phyloP scores from a whole-genome alignment of 1,140 invertebrate genomes.

The Heterodera schachtii region DNA sequence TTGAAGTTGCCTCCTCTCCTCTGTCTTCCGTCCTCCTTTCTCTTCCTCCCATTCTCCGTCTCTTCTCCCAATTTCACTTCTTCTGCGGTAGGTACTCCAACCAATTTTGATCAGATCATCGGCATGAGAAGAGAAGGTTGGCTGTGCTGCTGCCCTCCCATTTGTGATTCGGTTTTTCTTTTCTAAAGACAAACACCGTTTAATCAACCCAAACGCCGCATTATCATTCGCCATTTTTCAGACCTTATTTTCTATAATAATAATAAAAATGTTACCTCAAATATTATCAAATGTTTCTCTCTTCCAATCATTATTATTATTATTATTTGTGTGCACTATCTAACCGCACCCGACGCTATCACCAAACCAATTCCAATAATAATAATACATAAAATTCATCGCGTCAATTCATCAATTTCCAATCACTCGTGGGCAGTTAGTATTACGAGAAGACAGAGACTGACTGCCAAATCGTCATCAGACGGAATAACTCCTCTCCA shows the following conservation, averaged over 20 bases:
- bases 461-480: neutral
- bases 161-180: too few species aligned
- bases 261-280: neutral
- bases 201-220: neutral
- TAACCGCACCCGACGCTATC: neutral
- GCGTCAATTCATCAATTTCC: neutral
- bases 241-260: neutral
- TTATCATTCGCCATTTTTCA: neutral
- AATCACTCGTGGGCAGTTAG: neutral
- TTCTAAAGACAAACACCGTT: neutral
- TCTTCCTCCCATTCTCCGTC: neutral
- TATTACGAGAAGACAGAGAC: neutral
- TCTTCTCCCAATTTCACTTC: neutral
- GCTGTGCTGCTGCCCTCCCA: too few species aligned
- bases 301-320: neutral
- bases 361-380: neutral
- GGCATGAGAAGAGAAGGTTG: too few species aligned
- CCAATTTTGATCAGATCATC: neutral
- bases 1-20: neutral
- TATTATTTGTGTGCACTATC: neutral
- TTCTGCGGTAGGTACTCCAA: neutral
- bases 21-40: neutral
- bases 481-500: neutral
- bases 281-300: neutral
- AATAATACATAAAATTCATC: neutral